Percentiles rank a stretch among this genome's conserved stretches.
These are phyloP conservation scores for Cecidostiba fungosa DNA, from an alignment of 2,888 invertebrate genomes.

Conservation along the genomic window DNA sequence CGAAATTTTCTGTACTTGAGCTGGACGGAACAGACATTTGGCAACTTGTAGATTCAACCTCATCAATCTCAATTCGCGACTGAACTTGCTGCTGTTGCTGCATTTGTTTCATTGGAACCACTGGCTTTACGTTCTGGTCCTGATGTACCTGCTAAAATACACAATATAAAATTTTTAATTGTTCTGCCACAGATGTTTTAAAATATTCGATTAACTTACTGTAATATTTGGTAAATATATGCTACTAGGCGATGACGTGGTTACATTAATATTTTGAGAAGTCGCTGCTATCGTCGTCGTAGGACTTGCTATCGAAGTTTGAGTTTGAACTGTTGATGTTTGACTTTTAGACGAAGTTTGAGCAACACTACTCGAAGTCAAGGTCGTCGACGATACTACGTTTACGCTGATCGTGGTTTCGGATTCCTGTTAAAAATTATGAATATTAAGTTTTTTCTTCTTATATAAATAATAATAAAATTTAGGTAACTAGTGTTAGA, in stretches of 20 bases:
- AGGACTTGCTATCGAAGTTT: conserved; percentile 72
- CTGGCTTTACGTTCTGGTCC: conserved; percentile 55
- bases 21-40: conserved; percentile 77
- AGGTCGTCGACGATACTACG: conserved; percentile 72
- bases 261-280: conserved; percentile 71
- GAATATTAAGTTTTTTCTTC: background rate
- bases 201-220: conserved; percentile 54
- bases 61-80: conserved; percentile 15
- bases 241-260: conserved; percentile 59
- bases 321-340: conserved; percentile 77
- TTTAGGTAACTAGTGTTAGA: too few relatives aligned
- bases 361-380: conserved; percentile 69
- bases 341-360: conserved; percentile 75
- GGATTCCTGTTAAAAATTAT: conserved; percentile 68
- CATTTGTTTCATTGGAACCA: conserved; percentile 50
- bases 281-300: conserved; percentile 66
- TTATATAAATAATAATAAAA: background rate
- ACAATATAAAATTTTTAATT: background rate
- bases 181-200: background rate
- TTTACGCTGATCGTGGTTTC: conserved; percentile 73
- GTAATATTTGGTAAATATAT: conserved; percentile 52
- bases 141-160: conserved; percentile 70
- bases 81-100: conserved; percentile 52
- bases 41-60: conserved; percentile 67
- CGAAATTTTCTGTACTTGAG: conserved; percentile 72